Percentiles rank a stretch among this genome's conserved stretches.
phyloP scores from a whole-genome alignment of 2,797 vertebrate genomes.

The Peromyscus eremicus region DNA sequence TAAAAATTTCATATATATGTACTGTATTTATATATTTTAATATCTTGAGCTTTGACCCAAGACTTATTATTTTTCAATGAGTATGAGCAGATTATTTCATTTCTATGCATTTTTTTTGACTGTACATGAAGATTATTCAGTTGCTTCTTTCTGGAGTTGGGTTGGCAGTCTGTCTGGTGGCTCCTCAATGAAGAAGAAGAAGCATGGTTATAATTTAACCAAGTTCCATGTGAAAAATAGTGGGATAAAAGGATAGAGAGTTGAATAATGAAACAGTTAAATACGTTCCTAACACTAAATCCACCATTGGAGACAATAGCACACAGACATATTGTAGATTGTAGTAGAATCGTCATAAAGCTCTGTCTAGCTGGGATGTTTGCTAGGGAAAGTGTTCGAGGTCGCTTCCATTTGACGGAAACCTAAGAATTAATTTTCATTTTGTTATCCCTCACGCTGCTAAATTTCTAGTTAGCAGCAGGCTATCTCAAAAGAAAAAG shows the following conservation, averaged over 20 bases:
- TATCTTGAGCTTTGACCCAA: not conserved
- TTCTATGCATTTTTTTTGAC: conserved; percentile 7
- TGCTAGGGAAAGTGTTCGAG: not conserved
- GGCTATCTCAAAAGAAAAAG: conserved; percentile 32
- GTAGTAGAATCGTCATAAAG: not conserved
- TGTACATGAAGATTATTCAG: not conserved
- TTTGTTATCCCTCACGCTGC: not conserved
- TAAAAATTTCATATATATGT: not conserved
- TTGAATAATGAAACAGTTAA: conserved; percentile 4
- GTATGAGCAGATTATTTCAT: conserved; percentile 1
- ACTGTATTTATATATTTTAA: conserved; percentile 10
- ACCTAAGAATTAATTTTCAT: conserved; percentile 23
- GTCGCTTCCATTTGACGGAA: not conserved
- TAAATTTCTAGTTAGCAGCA: conserved; percentile 7
- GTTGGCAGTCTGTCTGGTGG: not conserved
- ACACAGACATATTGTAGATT: not conserved
- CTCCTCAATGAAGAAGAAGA: not conserved
- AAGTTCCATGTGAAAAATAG: not conserved
- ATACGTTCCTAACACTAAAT: conserved; percentile 18
- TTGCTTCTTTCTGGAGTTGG: not conserved
- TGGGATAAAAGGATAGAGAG: not conserved
- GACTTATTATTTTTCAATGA: not conserved
- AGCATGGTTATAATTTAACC: not conserved
- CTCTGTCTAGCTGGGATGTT: not conserved
- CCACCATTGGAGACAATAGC: not conserved